phyloP scores from a whole-genome alignment of 1,140 invertebrate species.

The Grapholita molesta region DNA sequence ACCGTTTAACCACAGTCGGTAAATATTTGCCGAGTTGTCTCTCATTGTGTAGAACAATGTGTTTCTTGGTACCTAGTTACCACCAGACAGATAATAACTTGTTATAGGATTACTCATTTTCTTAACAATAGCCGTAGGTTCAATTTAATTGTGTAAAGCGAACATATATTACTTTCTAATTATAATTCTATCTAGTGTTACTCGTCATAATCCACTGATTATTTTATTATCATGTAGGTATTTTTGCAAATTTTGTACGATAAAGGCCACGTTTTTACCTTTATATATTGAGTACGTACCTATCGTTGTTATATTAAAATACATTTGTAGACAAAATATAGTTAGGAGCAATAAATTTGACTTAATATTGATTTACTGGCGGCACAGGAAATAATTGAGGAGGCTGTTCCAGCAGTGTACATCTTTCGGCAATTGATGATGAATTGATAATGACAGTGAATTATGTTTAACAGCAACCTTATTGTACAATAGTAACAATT shows the following conservation, averaged over 20 bases:
- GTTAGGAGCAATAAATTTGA: too few species aligned
- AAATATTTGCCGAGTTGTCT: background rate
- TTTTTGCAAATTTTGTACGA: background rate
- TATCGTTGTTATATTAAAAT: too few species aligned
- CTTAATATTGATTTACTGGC: too few species aligned
- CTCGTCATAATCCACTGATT: slow-evolving; percentile 2
- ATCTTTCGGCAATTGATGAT: too few species aligned
- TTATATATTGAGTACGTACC: too few species aligned
- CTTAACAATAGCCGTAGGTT: background rate
- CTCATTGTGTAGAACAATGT: background rate
- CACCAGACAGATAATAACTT: background rate
- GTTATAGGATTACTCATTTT: background rate
- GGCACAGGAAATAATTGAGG: too few species aligned
- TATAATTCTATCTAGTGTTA: background rate
- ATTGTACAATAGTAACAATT: too few species aligned
- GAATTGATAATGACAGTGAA: too few species aligned
- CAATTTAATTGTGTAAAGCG: background rate
- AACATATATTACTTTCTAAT: background rate
- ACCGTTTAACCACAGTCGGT: background rate
- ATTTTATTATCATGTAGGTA: background rate
- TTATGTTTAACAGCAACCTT: too few species aligned
- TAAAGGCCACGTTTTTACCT: too few species aligned
- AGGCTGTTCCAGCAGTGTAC: too few species aligned
- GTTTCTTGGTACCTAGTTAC: background rate
- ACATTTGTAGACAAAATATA: too few species aligned